phyloP scores from a whole-genome alignment of 1,140 invertebrate species.

The Polypedilum pembai region DNA sequence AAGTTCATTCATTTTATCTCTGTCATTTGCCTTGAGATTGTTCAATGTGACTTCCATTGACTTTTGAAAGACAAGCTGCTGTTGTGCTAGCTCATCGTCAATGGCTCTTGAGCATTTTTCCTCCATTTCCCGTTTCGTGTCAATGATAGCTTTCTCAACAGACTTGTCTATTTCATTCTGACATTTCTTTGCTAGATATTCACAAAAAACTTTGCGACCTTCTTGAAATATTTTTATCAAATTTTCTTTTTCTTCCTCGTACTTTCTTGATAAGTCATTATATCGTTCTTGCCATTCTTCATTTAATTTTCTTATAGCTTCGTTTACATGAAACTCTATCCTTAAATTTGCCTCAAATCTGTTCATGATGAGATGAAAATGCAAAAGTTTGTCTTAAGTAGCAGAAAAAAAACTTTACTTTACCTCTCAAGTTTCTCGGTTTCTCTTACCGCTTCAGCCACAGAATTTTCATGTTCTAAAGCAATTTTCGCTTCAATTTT shows the following conservation, averaged over 20 bases:
- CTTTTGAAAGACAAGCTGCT: background rate
- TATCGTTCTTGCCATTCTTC: background rate
- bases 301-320: background rate
- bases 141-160: background rate
- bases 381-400: background rate
- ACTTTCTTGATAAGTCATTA: background rate
- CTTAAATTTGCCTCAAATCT: constrained; percentile 3
- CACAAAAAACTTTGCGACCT: background rate
- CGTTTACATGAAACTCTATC: background rate
- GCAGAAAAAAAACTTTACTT: background rate
- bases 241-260: background rate
- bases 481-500: background rate
- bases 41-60: constrained; percentile 6
- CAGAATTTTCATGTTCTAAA: background rate
- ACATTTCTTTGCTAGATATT: background rate
- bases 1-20: background rate
- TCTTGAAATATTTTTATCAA: background rate
- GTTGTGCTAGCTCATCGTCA: background rate
- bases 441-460: background rate
- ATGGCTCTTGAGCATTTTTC: background rate
- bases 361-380: background rate
- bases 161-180: background rate
- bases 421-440: background rate
- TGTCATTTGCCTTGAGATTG: background rate
- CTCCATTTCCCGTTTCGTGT: background rate